These are phyloP conservation scores for Thunnus albacares DNA, from an alignment of 2,797 vertebrate species.

Conservation along the genomic window DNA sequence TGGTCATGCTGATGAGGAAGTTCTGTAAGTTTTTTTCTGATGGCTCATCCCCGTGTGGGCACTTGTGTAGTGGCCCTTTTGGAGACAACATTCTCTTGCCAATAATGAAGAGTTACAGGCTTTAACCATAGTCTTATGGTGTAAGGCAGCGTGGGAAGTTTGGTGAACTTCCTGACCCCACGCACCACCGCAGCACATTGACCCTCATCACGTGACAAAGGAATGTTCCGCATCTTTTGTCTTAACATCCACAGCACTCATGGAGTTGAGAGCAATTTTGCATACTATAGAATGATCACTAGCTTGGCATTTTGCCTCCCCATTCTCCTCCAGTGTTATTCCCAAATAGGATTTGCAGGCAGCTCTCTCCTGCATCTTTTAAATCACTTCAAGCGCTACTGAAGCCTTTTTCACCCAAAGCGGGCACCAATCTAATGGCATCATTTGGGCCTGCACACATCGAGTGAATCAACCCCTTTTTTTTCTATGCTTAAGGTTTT, in stretches of 20 bases:
- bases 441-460: conserved; percentile 81
- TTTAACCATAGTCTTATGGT: conserved; percentile 43
- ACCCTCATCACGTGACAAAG: conserved; percentile 79
- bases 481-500: conserved; percentile 74
- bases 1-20: conserved; percentile 59
- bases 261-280: conserved; percentile 78
- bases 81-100: conserved; percentile 52
- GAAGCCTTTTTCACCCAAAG: conserved; percentile 77
- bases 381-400: conserved; percentile 84
- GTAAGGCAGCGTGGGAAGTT: conserved; percentile 82
- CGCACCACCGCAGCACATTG: conserved; percentile 73
- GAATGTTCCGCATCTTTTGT: conserved; percentile 81
- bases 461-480: conserved; percentile 74
- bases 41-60: conserved; percentile 45
- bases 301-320: conserved; percentile 78
- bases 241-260: conserved; percentile 78
- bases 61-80: conserved; percentile 8
- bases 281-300: conserved; percentile 79
- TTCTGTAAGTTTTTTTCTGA: conserved; percentile 17
- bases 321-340: conserved; percentile 73
- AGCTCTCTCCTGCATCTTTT: conserved; percentile 78
- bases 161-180: conserved; percentile 80
- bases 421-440: conserved; percentile 83
- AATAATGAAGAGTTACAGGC: conserved; percentile 52
- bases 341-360: conserved; percentile 81